Evolutionary conservation across 2,113 vertebrate genomes (phyloP), one percentile per base, ranked within the genome.

Genomic region (Cranoglanis bouderius): DNA sequence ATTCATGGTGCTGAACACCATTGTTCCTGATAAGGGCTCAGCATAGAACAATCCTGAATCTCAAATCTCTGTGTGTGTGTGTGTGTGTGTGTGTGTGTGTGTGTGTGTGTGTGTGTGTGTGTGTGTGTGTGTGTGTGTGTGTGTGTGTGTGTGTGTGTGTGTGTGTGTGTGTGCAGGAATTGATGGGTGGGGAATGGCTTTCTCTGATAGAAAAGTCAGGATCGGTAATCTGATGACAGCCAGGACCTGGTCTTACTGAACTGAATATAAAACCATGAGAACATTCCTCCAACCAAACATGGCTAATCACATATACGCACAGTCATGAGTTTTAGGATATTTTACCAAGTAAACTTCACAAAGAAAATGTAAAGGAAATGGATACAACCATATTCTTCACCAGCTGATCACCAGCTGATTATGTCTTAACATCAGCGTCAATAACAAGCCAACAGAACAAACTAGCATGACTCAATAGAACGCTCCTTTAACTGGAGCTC

Each of bases 1-100:
- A 90, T 91, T 90, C 89, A 91, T 88, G 18, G 32, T 84, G 53
- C 43, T 77, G 84, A 85, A 57, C 84, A 9, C 70, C 29, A 90
- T 90, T 91, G 90, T 89, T 89, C 82, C 51, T 72, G 67, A 82
- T 85, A 75, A 51, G 78, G 70, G 29, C 83, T 83, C 40, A 38
- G 78, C 61, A 78, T 77, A 87, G 65, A 86, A 82, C 88, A 49
- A 55, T 77, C 65, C 85, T 75, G 85, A 89, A 85, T 85, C 72
- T 87, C 74, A 72, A 80, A 84, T 84, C 38, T 59, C 18, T 59
- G 18, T 59, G 53, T 82, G 65, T 57, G 32, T 57, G 49, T 35
- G 29, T 81, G 51, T 81, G 63, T 53, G 46, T 53, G 63, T 70
- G 6, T 46, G 46, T 59, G n/a, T 82, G 53, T 82, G 65, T 57